Base-by-base conservation (phyloP, 1,140 invertebrate genomes). In the Lepidurus apus region DNA sequence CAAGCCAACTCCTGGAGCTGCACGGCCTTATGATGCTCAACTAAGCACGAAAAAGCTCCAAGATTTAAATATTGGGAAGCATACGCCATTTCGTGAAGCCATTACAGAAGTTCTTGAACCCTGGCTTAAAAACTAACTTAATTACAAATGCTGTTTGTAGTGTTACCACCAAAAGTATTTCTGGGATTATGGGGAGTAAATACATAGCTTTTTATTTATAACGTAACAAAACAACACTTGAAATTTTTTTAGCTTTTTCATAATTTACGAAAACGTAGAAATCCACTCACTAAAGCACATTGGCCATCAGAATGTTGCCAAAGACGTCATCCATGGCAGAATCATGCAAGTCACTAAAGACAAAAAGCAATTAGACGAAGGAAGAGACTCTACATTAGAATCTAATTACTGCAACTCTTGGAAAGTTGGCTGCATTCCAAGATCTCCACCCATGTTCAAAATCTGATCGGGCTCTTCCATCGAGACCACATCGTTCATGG, bases 11-110 rank as follows among this genome's bases (percentile, higher is more conserved):
- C 75, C 80, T 44, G 85, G 83, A 17, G 83, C 84, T 6, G 80
- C 82, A 0, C 81, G 88, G 42, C 88, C 88, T 17, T 85, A 85
- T 43, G 85, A 89, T 81, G 83, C 86, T 43, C 83, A 85, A 44
- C 81, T 89, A 43, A 85, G 86, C 77, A 84, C 82, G 42, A 82
- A 83, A 9, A 83, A 85, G 77, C 79, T 88, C 0, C 82, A 85
- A 80, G 78, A 82, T 1, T 79, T 89, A 17, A 84, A 84, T 1
- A 84, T 87, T 74, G 81, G 80, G 24, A 79, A 82, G 43, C 85
- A 87, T 77, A 87, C 85, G n/a, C 82, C 83, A 13, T 88, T 88
- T 82, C 82, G 81, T 75, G 81, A 83, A 45, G 85, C 84, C 43
- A 86, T 88, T 42, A 82, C 82, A 78, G 76, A 82, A 65, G 81